Evolutionary conservation across 1,140 invertebrate genomes (phyloP), one percentile per base, ranked within the genome.

Genomic region (Drosophila auraria): DNA sequence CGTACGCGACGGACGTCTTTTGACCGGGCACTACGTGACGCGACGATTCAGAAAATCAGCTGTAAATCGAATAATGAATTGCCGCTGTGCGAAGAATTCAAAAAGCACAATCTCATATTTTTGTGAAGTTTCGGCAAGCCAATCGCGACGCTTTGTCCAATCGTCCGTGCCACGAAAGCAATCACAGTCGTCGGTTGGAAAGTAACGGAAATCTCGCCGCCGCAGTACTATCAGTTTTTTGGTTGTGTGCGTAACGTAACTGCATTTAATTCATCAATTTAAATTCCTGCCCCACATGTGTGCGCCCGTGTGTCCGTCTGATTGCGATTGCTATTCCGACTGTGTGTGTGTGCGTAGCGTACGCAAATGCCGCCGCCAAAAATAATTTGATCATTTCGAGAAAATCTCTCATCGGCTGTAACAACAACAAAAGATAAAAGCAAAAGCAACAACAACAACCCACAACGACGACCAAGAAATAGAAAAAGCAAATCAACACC

Each of bases 341-440:
- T 61, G 63, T 61, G 42, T 49, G 59, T 72, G 36, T 27, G 62
- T 74, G 57, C 33, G 59, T 51, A 54, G 57, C 33, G 59, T 51
- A 54, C 20, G 73, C 61, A 65, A 65, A 65, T 57, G 61, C 61
- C 72, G 47, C 63, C 44, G 64, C 75, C 75, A 62, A 78, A 78
- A 78, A 78, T 77, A 77, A 77, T 77, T 77, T 60, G 61, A 60
- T 59, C 50, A 65, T 54, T 68, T 68, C 36, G 47, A 71, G 68
- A 71, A 68, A 68, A 54, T 45, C 49, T 54, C 68, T 44, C 58
- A 66, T 66, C 63, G 63, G 63, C 63, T 66, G 63, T 66, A 66
- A 66, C 63, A 66, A 66, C 63, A 36, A 66, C 20, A 30, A 30
- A 9, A 25, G 5, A 12, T 20, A 56, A 15, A 14, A 47, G n/a